phyloP scores from a whole-genome alignment of 1,140 invertebrate genomes.

The Diachasma alloeum region DNA sequence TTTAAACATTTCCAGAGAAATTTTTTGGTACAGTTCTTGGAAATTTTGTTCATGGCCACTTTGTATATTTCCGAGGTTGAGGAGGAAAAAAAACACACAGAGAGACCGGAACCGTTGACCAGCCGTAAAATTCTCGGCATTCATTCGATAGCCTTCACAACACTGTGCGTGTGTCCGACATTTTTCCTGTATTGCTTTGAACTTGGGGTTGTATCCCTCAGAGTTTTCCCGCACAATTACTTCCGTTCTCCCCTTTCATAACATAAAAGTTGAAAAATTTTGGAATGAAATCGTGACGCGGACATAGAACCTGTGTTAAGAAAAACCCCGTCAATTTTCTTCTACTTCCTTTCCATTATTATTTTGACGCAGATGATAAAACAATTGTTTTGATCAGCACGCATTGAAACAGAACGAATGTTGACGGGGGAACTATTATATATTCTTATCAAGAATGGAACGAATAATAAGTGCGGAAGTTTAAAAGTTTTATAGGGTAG shows the following conservation, averaged over 20 bases:
- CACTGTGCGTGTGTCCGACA: conserved; percentile 13
- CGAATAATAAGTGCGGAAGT: no score
- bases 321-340: no score
- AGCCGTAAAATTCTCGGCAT: conserved; percentile 37
- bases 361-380: no score
- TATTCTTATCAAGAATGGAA: no score
- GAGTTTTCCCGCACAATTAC: not conserved
- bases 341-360: no score
- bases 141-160: conserved; percentile 32
- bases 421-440: no score
- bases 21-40: not conserved
- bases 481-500: no score
- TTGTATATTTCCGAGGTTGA: conserved; percentile 15
- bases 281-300: no score
- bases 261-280: no score
- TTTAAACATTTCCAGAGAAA: not conserved
- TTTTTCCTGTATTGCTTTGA: not conserved
- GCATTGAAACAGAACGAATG: no score
- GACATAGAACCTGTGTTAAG: no score
- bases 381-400: no score
- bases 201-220: not conserved
- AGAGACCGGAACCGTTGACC: not conserved
- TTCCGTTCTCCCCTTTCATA: not conserved
- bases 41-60: conserved; percentile 31
- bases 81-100: conserved; percentile 17